Conservation (phyloP, 2,888 invertebrate genomes). For the Hypolimnas misippus region DNA sequence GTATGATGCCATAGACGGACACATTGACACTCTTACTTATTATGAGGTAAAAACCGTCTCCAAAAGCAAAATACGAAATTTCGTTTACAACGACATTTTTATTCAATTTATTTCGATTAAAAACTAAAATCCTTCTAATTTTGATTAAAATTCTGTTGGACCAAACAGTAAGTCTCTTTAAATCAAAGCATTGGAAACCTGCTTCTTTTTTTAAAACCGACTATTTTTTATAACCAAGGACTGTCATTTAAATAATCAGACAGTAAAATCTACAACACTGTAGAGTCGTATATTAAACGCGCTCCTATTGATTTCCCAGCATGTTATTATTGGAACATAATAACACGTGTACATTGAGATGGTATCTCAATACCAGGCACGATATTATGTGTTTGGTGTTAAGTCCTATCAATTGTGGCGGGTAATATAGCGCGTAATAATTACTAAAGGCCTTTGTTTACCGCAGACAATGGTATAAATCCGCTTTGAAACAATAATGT, state of each 20-base stretch:
- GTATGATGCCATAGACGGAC: too few species aligned
- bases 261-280: constrained; percentile 3
- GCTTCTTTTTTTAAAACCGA: too few species aligned
- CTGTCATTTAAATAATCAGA: not conserved
- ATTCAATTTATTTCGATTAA: too few species aligned
- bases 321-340: constrained; percentile 20
- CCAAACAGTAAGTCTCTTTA: too few species aligned
- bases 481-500: constrained; percentile 41
- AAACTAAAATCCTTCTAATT: too few species aligned
- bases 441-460: constrained; percentile 41
- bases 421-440: too few species aligned
- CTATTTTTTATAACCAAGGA: not conserved
- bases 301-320: not conserved
- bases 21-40: too few species aligned
- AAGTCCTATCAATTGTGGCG: constrained; percentile 41
- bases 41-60: too few species aligned
- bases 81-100: too few species aligned
- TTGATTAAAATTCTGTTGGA: too few species aligned
- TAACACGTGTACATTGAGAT: constrained; percentile 27
- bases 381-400: constrained; percentile 41
- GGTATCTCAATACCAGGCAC: constrained; percentile 27
- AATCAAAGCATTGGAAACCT: too few species aligned
- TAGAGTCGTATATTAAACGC: not conserved
- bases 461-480: constrained; percentile 43
- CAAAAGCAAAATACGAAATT: too few species aligned